Evolutionary conservation across 2,888 invertebrate species (phyloP), one percentile per base, ranked within the genome.

Genomic region (Pycnomerus fuliginosus): DNA sequence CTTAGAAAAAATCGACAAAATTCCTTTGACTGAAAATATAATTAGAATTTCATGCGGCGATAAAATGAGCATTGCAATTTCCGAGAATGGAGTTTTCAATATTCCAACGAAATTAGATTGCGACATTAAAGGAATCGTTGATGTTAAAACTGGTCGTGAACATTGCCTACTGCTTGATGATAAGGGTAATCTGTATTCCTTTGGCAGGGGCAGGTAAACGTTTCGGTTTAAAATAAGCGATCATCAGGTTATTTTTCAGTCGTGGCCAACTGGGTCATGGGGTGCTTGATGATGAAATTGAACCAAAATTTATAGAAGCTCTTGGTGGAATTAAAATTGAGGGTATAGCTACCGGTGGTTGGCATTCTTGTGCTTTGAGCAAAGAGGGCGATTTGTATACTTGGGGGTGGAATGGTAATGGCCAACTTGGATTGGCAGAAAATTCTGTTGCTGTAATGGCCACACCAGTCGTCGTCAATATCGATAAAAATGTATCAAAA

Each of bases 401-500:
- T 1, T 95, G 95, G 94, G 95, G 95, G 3, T 92, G 89, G 85
- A 95, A 95, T 72, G 83, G 86, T 48, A 81, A 80, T 60, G 93
- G 94, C 0, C 92, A 95, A 69, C 72, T 95, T 10, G 94, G 94
- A 3, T 69, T 87, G 3, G 65, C 73, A 45, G 61, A 53, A 11
- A 43, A 33, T 32, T 56, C 58, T 30, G 61, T 75, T 51, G 68
- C 70, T 14, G 65, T 76, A 16, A 65, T 76, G 58, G 71, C 80
- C 2, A 61, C 71, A 15, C 74, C 78, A 13, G 74, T 75, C 53
- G 64, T 80, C 2, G 73, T 78, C 23, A 77, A 82, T 60, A 69
- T 74, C 42, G 53, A 66, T 30, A 69, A 72, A 16, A 68, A 64
- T 37, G 72, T 79, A 2, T 54, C 66, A 8, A 70, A 74, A 55